Evolutionary conservation across 2,797 vertebrate species (phyloP).

Genomic region (Microctenopoma stevenorrisi): DNA sequence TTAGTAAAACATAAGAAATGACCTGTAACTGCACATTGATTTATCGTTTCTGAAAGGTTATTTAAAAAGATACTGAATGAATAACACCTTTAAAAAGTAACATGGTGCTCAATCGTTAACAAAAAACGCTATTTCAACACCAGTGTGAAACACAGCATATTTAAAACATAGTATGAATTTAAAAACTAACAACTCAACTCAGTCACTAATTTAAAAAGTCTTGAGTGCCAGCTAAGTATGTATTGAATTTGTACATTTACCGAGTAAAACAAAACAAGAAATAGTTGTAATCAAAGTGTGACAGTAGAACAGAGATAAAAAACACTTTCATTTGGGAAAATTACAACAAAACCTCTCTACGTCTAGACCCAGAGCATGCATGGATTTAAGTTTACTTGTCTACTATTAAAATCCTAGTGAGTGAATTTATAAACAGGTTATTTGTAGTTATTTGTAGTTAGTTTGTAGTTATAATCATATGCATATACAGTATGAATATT

Average conservation of each 20-base stretch:
- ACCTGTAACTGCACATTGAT: neutral
- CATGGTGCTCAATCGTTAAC: slow-evolving; percentile 10
- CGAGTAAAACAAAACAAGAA: slow-evolving; percentile 10
- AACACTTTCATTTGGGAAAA: slow-evolving; percentile 6
- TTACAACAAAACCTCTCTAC: slow-evolving; percentile 9
- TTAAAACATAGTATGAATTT: slow-evolving; percentile 10
- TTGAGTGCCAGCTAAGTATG: neutral
- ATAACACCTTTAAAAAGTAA: slow-evolving; percentile 10
- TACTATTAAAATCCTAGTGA: neutral
- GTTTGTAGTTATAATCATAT: slow-evolving; percentile 7
- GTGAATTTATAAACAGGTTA: slow-evolving; percentile 21
- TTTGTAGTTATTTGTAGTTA: neutral
- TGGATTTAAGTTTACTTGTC: slow-evolving; percentile 6
- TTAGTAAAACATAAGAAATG: slow-evolving; percentile 9
- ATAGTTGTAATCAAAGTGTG: slow-evolving; percentile 16
- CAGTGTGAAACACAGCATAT: slow-evolving; percentile 4
- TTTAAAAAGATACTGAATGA: slow-evolving; percentile 8
- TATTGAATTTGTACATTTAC: slow-evolving; percentile 31
- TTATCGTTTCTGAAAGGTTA: neutral
- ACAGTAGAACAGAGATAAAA: slow-evolving; percentile 15
- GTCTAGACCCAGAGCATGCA: slow-evolving; percentile 18
- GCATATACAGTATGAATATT: slow-evolving; percentile 23
- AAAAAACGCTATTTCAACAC: slow-evolving; percentile 2
- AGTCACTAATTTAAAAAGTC: neutral
- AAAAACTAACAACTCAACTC: slow-evolving; percentile 13